phyloP scores from a whole-genome alignment of 2,888 invertebrate species.

The Epinotia ramella region DNA sequence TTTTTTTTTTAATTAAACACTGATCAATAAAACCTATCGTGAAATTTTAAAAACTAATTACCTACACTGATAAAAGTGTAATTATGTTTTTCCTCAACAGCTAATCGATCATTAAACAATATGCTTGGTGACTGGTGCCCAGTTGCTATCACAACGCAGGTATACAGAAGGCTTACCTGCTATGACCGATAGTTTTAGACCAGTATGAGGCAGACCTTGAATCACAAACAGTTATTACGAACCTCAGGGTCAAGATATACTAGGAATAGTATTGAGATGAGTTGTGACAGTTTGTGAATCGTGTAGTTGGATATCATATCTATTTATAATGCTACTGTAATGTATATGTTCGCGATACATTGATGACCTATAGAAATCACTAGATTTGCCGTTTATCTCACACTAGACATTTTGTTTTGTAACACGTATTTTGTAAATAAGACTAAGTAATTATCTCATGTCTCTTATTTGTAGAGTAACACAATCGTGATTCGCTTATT shows the following conservation, averaged over 20 bases:
- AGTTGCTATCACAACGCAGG: background rate
- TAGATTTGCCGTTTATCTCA: background rate
- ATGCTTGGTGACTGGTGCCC: background rate
- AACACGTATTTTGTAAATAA: constrained; percentile 2
- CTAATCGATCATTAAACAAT: background rate
- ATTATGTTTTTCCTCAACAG: background rate
- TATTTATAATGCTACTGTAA: background rate
- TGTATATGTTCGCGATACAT: background rate
- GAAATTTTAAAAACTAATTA: too few relatives aligned
- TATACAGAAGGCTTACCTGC: too few relatives aligned
- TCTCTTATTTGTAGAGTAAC: background rate
- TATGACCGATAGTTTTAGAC: too few relatives aligned
- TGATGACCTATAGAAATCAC: constrained; percentile 13
- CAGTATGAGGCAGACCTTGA: background rate
- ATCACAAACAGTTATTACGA: background rate
- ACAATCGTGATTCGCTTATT: too few relatives aligned
- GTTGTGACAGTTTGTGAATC: background rate
- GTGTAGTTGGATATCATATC: background rate
- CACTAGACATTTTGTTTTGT: background rate
- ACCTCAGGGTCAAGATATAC: background rate
- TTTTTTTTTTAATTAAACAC: too few relatives aligned
- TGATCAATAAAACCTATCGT: too few relatives aligned
- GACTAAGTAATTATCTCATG: background rate
- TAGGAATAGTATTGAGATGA: background rate
- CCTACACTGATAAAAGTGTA: too few relatives aligned